Conservation (phyloP, 2,888 invertebrate genomes). For the Cosmia pyralina region DNA sequence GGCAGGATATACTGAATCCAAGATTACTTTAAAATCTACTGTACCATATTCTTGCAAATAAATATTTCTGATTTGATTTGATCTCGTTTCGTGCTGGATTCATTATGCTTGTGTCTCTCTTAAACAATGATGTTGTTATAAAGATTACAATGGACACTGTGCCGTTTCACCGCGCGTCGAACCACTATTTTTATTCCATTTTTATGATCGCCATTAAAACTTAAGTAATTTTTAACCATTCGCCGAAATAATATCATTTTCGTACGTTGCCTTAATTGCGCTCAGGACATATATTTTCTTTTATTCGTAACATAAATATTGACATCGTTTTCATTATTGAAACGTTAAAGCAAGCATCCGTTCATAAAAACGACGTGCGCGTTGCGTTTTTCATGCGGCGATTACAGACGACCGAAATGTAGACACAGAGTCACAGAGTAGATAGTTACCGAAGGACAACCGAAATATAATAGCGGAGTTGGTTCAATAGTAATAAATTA, state of each 20-base stretch:
- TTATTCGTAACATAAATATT: slow-evolving; percentile 25
- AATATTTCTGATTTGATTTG: no score
- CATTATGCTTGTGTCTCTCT: neutral
- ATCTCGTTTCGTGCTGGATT: neutral
- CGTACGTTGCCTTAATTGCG: slow-evolving; percentile 7
- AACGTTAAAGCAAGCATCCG: slow-evolving; percentile 12
- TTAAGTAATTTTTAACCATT: slow-evolving; percentile 8
- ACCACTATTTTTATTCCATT: neutral
- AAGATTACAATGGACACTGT: neutral
- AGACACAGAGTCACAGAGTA: neutral
- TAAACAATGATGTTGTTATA: neutral
- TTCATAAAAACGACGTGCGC: slow-evolving; percentile 21
- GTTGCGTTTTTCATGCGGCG: slow-evolving; percentile 50
- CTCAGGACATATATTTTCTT: slow-evolving; percentile 14
- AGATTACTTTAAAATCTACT: no score
- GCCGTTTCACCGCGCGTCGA: no score
- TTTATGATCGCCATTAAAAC: slow-evolving; percentile 11
- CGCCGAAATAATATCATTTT: slow-evolving; percentile 7
- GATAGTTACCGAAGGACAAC: slow-evolving; percentile 2
- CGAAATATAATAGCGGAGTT: neutral
- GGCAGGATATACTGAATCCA: no score
- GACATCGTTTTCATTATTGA: slow-evolving; percentile 33
- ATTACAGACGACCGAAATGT: slow-evolving; percentile 35
- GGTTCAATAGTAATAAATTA: no score
- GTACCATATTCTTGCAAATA: no score